phyloP scores from a whole-genome alignment of 1,140 invertebrate genomes.

The Drosophila tsacasi region DNA sequence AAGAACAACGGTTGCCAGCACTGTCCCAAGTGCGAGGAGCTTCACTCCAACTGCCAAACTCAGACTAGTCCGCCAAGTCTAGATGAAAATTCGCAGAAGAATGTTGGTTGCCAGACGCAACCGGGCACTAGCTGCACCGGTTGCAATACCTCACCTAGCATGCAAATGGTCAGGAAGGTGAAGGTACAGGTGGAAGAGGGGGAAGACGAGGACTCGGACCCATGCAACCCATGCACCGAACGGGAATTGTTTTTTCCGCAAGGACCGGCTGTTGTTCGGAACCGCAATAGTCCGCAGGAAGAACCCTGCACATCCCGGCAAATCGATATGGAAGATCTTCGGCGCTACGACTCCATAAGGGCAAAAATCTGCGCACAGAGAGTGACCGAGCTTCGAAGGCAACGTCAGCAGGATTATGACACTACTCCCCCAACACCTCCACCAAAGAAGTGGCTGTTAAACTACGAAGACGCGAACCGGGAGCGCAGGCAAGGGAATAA shows the following conservation, averaged over 20 bases:
- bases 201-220: not conserved
- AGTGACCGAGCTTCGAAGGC: not conserved
- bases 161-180: not conserved
- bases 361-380: not conserved
- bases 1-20: not conserved
- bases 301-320: constrained; percentile 3
- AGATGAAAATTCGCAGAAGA: not conserved
- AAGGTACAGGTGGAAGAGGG: not conserved
- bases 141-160: constrained; percentile 11
- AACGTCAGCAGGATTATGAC: not conserved
- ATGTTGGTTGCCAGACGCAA: constrained; percentile 15
- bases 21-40: not conserved
- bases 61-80: not conserved
- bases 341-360: not conserved
- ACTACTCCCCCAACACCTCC: not conserved
- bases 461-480: not conserved
- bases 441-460: not conserved
- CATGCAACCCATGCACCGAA: not conserved
- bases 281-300: not conserved
- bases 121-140: not conserved
- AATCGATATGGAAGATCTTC: not conserved
- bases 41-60: constrained; percentile 12
- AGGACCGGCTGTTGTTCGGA: not conserved
- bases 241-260: not conserved
- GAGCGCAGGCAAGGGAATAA: not conserved